A percentile compares a stretch with the other conserved stretches of the same genome.
phyloP scores from a whole-genome alignment of 2,888 invertebrate species.

The Vannuccia rotundouncinata region DNA sequence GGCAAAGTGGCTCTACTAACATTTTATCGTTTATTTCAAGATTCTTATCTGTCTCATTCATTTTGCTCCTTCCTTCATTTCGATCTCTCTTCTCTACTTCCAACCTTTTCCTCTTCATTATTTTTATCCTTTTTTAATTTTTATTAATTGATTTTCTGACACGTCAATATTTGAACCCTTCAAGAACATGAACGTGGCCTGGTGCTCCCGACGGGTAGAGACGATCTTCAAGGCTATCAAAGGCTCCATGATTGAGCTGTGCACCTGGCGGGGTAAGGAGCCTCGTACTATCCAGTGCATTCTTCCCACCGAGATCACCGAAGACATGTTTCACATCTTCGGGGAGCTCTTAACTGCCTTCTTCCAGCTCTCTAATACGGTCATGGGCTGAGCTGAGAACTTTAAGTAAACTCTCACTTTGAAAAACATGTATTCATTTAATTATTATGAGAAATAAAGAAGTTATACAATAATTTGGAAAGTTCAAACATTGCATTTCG shows the following conservation, averaged over 20 bases:
- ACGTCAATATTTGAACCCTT: too few species aligned
- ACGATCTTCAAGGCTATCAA: slow-evolving; percentile 96
- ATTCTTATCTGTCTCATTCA: neutral
- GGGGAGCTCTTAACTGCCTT: slow-evolving; percentile 83
- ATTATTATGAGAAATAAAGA: too few species aligned
- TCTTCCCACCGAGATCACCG: slow-evolving; percentile 74
- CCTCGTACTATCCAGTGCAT: slow-evolving; percentile 70
- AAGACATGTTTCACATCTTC: slow-evolving; percentile 72
- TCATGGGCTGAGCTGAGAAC: slow-evolving; percentile 63
- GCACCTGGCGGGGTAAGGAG: slow-evolving; percentile 64
- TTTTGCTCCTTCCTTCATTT: neutral
- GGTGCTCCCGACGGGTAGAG: slow-evolving; percentile 92
- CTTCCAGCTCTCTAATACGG: slow-evolving; percentile 86
- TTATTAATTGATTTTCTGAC: neutral
- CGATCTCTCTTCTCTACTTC: neutral
- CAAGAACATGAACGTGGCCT: slow-evolving; percentile 77
- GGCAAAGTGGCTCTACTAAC: too few species aligned
- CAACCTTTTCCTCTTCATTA: neutral
- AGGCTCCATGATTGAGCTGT: slow-evolving; percentile 98
- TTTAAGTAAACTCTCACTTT: too few species aligned
- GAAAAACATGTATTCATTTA: neutral
- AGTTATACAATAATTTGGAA: too few species aligned
- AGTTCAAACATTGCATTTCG: too few species aligned
- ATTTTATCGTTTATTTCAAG: neutral
- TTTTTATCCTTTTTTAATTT: neutral